Evolutionary conservation across 2,113 vertebrate species (phyloP), one percentile per base, ranked within the genome.

Genomic region (Hippopotamus amphibius): DNA sequence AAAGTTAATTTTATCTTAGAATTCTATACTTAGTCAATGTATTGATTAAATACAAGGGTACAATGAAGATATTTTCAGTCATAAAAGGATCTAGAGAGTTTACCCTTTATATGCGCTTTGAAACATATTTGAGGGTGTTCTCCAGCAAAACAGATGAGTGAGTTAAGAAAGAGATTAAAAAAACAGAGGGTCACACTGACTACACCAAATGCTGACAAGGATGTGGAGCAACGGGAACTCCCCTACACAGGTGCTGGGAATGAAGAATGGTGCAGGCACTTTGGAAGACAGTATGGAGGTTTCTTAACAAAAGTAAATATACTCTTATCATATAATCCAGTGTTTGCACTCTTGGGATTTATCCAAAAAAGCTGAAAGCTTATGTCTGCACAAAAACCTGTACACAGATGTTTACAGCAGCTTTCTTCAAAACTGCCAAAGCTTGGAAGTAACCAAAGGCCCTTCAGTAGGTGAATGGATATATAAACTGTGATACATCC

Each of bases 1-100:
- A 92, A 93, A 91, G 97, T 91, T 83, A 93, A 90, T 97, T 95
- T 77, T 93, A 46, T 53, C 26, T 24, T 28, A 55, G 68, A 74
- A 59, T 59, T 80, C 41, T 88, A 91, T 59, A 55, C 30, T 77
- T 69, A 77, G 61, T 30, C 48, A 65, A 83, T 57, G 17, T 68
- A 93, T 74, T 17, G 43, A 90, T 90, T 96, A 88, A 90, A 83
- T 61, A 1, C 48, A 91, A 93, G 26, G 48, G 57, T 74, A 74
- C 57, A 74, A 13, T 68, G 69, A 92, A 85, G 82, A 61, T n/a
- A 41, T 63, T 74, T 66, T 95, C 57, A 85, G 48, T 61, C 65
- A 80, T 15, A 53, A 80, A 93, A 83, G 1, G 24, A 80, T 68
- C n/a, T 84, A 66, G 37, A 82, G 53, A 81, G 2, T 84, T 88